These are phyloP conservation scores for Habrosyne pyritoides DNA, from an alignment of 2,888 invertebrate genomes.

Conservation along the genomic window DNA sequence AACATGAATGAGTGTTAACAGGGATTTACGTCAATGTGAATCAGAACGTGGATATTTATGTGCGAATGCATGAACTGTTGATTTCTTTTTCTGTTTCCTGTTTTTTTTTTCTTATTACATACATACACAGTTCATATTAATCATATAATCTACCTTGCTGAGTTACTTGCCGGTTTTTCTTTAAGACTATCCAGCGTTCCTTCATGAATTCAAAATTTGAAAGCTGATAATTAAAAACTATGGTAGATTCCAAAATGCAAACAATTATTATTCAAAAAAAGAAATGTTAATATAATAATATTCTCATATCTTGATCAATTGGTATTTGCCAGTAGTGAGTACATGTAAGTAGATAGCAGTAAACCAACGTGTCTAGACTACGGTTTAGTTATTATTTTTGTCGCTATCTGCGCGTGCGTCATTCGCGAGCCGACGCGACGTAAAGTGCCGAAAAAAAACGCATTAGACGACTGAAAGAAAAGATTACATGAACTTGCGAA, in stretches of 20 bases:
- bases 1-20: background rate
- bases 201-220: no score
- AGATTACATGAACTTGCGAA: background rate
- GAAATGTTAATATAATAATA: no score
- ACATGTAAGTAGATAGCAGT: conserved; percentile 12
- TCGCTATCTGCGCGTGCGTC: conserved; percentile 60
- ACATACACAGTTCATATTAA: no score
- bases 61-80: background rate
- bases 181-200: no score
- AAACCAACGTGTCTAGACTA: conserved; percentile 49
- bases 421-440: conserved; percentile 64
- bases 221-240: no score
- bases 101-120: no score
- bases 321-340: background rate
- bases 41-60: background rate
- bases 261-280: no score
- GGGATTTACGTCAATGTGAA: background rate
- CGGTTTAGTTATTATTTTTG: conserved; percentile 60
- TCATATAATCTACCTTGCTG: no score
- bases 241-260: no score
- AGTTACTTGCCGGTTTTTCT: no score
- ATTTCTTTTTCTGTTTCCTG: background rate
- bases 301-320: no score
- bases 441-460: conserved; percentile 46
- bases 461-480: conserved; percentile 30